These are phyloP conservation scores for Drosophila diplacantha DNA, from an alignment of 2,888 invertebrate species.

Conservation along the genomic window DNA sequence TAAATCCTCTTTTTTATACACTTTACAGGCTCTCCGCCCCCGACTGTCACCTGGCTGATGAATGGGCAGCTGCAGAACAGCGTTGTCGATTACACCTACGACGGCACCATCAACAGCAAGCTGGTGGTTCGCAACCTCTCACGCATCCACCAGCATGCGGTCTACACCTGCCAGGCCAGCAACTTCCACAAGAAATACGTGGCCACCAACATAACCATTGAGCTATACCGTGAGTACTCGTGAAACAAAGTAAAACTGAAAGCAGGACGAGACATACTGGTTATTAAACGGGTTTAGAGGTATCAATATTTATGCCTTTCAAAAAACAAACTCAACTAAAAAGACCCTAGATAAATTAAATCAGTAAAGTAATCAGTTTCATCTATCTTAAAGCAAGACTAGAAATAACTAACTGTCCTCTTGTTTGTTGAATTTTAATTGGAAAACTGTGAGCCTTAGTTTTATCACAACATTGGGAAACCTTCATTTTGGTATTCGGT, in stretches of 20 bases:
- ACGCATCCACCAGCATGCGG: slow-evolving; percentile 85
- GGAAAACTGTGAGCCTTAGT: not conserved
- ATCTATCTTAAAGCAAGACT: no score
- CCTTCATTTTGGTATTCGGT: not conserved
- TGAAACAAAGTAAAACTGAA: not conserved
- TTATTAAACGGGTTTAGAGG: no score
- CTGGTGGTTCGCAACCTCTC: slow-evolving; percentile 81
- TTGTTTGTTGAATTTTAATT: not conserved
- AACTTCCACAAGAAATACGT: slow-evolving; percentile 82
- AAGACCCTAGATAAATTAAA: not conserved
- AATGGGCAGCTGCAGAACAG: slow-evolving; percentile 80
- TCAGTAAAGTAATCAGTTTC: no score
- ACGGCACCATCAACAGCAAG: slow-evolving; percentile 80
- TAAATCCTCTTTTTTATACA: not conserved
- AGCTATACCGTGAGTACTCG: slow-evolving; percentile 84
- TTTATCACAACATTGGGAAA: not conserved
- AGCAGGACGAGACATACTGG: not conserved
- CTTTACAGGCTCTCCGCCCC: slow-evolving; percentile 83
- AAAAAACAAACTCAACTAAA: not conserved
- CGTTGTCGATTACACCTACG: slow-evolving; percentile 77
- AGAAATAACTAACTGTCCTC: not conserved
- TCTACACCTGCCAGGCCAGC: slow-evolving; percentile 87
- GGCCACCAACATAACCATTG: slow-evolving; percentile 84
- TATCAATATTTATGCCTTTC: not conserved
- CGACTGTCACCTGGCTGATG: slow-evolving; percentile 87